phyloP scores from a whole-genome alignment of 2,797 vertebrate genomes.

The Gobionotothen gibberifrons region DNA sequence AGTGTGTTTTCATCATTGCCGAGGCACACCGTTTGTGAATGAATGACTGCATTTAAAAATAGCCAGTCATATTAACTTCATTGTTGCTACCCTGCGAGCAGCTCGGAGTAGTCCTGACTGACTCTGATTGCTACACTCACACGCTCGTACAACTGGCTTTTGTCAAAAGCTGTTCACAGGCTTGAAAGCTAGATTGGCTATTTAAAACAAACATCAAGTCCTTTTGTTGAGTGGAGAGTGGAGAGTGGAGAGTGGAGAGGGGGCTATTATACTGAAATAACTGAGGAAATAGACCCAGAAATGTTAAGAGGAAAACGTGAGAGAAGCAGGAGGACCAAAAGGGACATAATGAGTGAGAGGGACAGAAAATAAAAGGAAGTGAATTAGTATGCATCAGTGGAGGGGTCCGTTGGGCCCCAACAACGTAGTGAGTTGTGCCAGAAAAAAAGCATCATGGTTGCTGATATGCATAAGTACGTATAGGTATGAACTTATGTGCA shows the following conservation, averaged over 20 bases:
- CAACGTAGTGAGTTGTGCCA: conserved; percentile 34
- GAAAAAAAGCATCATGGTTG: conserved; percentile 30
- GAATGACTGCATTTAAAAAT: conserved; percentile 8
- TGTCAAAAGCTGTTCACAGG: conserved; percentile 30
- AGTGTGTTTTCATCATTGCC: not conserved
- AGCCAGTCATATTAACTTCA: not conserved
- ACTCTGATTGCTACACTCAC: conserved; percentile 9
- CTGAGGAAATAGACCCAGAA: not conserved
- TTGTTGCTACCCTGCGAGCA: conserved; percentile 14
- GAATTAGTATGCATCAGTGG: conserved; percentile 55
- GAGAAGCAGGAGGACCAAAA: not conserved
- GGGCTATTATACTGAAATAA: not conserved
- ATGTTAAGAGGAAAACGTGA: not conserved
- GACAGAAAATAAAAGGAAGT: too few species aligned
- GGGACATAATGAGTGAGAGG: not conserved
- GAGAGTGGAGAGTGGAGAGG: not conserved
- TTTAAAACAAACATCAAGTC: conserved; percentile 21
- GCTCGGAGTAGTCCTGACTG: conserved; percentile 12
- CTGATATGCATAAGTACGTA: conserved; percentile 14
- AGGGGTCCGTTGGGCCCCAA: conserved; percentile 35
- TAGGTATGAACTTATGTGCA: conserved; percentile 6
- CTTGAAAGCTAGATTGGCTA: conserved; percentile 24
- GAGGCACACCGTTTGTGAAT: conserved; percentile 13
- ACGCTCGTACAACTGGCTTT: conserved; percentile 4
- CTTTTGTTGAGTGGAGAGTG: not conserved